phyloP scores from a whole-genome alignment of 2,888 invertebrate genomes.

The Carcina quercana region DNA sequence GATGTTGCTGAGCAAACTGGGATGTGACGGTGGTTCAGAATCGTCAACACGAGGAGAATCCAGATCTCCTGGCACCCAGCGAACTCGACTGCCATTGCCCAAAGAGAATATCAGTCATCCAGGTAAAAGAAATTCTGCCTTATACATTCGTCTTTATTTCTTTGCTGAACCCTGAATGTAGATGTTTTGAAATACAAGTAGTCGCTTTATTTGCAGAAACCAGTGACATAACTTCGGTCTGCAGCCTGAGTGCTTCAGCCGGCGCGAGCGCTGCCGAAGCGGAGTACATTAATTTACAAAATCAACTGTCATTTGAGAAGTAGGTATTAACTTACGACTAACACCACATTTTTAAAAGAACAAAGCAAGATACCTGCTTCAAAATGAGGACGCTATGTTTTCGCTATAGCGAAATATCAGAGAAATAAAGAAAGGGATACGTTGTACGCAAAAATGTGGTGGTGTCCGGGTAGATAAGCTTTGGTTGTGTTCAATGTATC shows the following conservation, averaged over 20 bases:
- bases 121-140: constrained; percentile 31
- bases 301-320: constrained; percentile 39
- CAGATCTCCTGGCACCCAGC: constrained; percentile 47
- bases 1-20: constrained; percentile 80
- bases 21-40: constrained; percentile 73
- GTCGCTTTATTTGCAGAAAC: constrained; percentile 65
- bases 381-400: no score
- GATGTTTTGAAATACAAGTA: background rate
- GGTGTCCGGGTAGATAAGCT: no score
- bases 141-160: background rate
- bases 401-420: no score
- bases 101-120: constrained; percentile 76
- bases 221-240: constrained; percentile 82
- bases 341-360: no score
- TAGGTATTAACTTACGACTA: constrained; percentile 19
- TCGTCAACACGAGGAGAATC: constrained; percentile 50
- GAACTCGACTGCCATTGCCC: constrained; percentile 59
- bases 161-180: background rate
- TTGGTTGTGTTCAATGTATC: no score
- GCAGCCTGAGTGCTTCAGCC: constrained; percentile 80
- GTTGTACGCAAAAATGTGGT: no score
- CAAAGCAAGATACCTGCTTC: no score
- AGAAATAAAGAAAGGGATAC: no score
- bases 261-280: constrained; percentile 71
- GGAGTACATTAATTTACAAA: constrained; percentile 52